phyloP scores from a whole-genome alignment of 2,113 vertebrate genomes.

The Trochalopteron elliotii region DNA sequence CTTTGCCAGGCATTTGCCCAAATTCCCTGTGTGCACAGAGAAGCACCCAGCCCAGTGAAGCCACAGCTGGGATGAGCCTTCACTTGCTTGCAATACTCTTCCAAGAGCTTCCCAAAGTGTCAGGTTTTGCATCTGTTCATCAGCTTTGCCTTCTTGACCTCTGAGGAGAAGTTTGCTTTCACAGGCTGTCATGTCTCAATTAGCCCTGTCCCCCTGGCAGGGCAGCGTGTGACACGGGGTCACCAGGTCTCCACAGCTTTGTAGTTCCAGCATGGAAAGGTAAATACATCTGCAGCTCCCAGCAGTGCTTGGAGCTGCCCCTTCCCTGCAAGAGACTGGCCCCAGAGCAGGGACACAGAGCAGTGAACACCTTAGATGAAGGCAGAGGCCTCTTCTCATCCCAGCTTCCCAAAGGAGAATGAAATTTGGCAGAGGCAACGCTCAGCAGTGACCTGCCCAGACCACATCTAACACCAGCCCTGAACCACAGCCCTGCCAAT shows the following conservation, averaged over 20 bases:
- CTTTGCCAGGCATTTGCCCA: background rate
- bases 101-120: background rate
- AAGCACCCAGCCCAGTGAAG: background rate
- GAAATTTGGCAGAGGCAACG: accelerated
- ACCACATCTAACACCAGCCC: no score
- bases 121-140: background rate
- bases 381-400: background rate
- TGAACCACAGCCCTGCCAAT: background rate
- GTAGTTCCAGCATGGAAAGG: background rate
- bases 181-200: background rate
- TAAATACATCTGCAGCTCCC: background rate
- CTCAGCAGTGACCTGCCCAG: background rate
- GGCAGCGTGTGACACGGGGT: background rate
- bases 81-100: accelerated
- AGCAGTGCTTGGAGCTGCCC: background rate
- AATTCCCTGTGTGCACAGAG: background rate
- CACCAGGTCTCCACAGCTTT: background rate
- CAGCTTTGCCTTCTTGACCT: background rate
- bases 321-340: background rate
- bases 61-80: background rate
- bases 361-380: background rate
- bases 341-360: background rate
- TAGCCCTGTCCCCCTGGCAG: background rate
- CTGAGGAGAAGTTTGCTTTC: background rate
- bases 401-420: background rate